Evolutionary conservation across 2,888 invertebrate species (phyloP), one percentile per base, ranked within the genome.

Genomic region (Podabrus alpinus): DNA sequence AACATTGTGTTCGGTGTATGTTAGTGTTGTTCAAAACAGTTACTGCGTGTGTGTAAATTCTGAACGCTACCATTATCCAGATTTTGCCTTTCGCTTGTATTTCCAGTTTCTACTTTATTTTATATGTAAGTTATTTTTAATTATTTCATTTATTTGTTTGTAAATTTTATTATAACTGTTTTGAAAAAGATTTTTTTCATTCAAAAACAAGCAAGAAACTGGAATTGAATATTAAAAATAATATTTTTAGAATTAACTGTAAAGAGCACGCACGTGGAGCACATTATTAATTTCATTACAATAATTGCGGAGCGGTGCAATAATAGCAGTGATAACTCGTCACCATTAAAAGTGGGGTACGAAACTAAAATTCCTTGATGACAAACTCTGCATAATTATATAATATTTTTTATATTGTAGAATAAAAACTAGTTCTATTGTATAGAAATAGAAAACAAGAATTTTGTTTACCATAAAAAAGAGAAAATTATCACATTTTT

Each of bases 1-100:
- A 59, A 17, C 64, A 64, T 68, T 72, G 69, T 73, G 67, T 68
- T 72, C 60, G 68, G 15, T 69, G 24, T 59, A 69, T 69, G 68
- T 69, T 64, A 64, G 62, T 64, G 62, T 19, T 64, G 62, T n/a
- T 19, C 62, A 15, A 64, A 21, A 64, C 21, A 19, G 62, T 21
- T 64, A 64, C 62, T 64, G 62, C 62, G 62, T 64, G 62, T 21
- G 62, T 64, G 17, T 64, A 64, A 64, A 64, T 19, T 64, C 21
- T 21, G 16, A 19, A 19, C 17, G 19, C 19, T 64, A 19, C 62
- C 9, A 64, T 64, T 64, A 19, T 64, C 62, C 21, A 21, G 62
- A 64, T 64, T 64, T 19, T n/a, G 45, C 45, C 45, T 45, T 24
- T 45, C n/a, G n/a, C 45, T 45, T 45, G 45, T 45, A 45, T 45